These are phyloP conservation scores for Lemur catta DNA, from an alignment of 2,797 vertebrate species.

Conservation along the genomic window DNA sequence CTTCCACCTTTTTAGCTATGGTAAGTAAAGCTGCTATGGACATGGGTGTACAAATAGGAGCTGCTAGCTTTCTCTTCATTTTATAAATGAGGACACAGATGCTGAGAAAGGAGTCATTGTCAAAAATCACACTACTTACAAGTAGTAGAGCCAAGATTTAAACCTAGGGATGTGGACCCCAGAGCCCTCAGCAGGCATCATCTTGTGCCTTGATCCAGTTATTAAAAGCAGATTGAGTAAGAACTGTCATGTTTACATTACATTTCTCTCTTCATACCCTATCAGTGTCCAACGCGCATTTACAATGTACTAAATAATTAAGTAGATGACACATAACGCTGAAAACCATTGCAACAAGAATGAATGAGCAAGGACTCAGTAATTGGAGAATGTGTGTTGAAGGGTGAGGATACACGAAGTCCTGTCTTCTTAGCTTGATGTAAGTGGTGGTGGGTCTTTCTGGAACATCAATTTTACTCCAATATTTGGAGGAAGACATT, in stretches of 20 bases:
- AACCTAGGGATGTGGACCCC: not conserved
- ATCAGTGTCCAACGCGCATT: not conserved
- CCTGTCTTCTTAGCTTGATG: not conserved
- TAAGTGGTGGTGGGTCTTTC: not conserved
- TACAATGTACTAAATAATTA: not conserved
- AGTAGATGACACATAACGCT: not conserved
- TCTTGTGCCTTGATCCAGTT: not conserved
- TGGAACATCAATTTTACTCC: not conserved
- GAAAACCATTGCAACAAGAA: not conserved
- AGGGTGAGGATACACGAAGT: not conserved
- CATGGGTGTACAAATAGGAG: not conserved
- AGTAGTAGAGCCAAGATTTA: not conserved
- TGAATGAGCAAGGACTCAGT: not conserved
- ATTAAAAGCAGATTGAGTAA: not conserved
- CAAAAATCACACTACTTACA: not conserved
- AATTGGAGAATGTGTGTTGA: not conserved
- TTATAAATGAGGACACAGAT: not conserved
- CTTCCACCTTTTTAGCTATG: not conserved
- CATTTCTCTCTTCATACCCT: not conserved
- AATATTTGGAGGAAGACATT: not conserved
- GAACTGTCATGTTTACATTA: not conserved
- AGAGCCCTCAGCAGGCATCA: not conserved
- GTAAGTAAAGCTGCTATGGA: not conserved
- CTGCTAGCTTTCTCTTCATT: not conserved
- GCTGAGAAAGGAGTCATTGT: not conserved